Evolutionary conservation across 2,888 invertebrate genomes (phyloP).

Genomic region (Zaprionus bogoriensis): DNA sequence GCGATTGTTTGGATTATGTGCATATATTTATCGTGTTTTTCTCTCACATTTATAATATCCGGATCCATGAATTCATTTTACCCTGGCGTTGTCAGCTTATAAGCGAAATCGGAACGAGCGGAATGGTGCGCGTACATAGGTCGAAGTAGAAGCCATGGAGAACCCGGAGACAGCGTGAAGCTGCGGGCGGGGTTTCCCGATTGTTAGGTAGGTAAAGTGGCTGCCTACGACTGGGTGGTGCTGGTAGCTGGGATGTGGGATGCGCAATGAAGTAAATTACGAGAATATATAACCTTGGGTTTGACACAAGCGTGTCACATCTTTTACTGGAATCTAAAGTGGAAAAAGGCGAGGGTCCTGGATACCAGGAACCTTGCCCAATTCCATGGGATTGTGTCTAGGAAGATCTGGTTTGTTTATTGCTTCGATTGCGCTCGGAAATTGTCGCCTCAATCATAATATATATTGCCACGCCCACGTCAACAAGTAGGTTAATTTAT

Average conservation of each 20-base stretch:
- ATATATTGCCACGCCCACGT: slow-evolving; percentile 47
- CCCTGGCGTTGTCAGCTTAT: slow-evolving; percentile 44
- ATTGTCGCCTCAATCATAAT: slow-evolving; percentile 60
- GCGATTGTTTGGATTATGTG: slow-evolving; percentile 1
- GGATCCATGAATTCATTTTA: slow-evolving; percentile 53
- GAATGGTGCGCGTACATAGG: too few species aligned
- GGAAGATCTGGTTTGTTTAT: slow-evolving; percentile 27
- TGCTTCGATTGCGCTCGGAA: slow-evolving; percentile 56
- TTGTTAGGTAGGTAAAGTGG: not conserved
- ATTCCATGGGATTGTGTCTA: not conserved
- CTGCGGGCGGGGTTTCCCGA: not conserved
- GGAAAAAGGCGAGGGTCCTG: not conserved
- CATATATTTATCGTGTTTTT: slow-evolving; percentile 1
- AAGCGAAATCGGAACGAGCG: not conserved
- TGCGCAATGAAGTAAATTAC: slow-evolving; percentile 60
- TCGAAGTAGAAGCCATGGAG: too few species aligned
- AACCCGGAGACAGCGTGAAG: not conserved
- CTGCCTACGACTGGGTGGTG: too few species aligned
- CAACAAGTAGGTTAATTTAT: slow-evolving; percentile 48
- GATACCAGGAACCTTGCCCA: not conserved
- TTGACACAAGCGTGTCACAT: slow-evolving; percentile 37
- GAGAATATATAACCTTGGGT: slow-evolving; percentile 54
- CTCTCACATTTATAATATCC: slow-evolving; percentile 35
- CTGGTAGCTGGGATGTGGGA: slow-evolving; percentile 19
- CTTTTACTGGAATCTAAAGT: not conserved